phyloP scores from a whole-genome alignment of 1,140 invertebrate genomes.

The Anastrepha ludens region DNA sequence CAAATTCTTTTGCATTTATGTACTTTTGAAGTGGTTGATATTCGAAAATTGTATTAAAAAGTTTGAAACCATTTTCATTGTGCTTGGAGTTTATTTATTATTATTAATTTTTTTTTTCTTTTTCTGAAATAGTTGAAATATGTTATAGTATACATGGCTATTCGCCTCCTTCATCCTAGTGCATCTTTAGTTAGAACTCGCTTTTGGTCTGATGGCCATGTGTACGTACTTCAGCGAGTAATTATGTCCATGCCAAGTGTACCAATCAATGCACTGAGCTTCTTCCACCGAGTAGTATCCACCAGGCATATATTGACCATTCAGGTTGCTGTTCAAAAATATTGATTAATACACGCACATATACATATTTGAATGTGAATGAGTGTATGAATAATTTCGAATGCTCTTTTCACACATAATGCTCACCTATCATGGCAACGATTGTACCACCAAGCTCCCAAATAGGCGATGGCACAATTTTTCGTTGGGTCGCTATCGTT shows the following conservation, averaged over 20 bases:
- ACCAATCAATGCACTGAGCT: slow-evolving; percentile 61
- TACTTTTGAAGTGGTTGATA: no score
- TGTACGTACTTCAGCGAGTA: slow-evolving; percentile 60
- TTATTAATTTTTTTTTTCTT: no score
- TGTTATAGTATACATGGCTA: no score
- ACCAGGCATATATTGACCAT: slow-evolving; percentile 55
- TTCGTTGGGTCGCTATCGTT: slow-evolving; percentile 47
- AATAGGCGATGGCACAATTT: slow-evolving; percentile 57
- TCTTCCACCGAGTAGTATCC: not conserved
- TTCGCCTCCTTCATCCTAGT: no score
- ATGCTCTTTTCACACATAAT: not conserved
- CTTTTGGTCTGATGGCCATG: slow-evolving; percentile 61
- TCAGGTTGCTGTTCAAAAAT: slow-evolving; percentile 55
- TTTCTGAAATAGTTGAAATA: no score
- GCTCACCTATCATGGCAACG: slow-evolving; percentile 59
- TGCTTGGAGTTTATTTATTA: no score
- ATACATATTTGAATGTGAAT: not conserved
- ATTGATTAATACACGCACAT: no score
- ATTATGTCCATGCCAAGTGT: slow-evolving; percentile 57
- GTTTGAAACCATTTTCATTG: no score
- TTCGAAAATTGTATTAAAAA: no score
- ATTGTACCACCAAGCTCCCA: slow-evolving; percentile 61
- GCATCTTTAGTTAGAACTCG: no score
- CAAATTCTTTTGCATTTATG: no score
- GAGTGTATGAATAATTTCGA: no score